Base-by-base conservation (phyloP, 1,140 invertebrate species). In the Megathymus violae region DNA sequence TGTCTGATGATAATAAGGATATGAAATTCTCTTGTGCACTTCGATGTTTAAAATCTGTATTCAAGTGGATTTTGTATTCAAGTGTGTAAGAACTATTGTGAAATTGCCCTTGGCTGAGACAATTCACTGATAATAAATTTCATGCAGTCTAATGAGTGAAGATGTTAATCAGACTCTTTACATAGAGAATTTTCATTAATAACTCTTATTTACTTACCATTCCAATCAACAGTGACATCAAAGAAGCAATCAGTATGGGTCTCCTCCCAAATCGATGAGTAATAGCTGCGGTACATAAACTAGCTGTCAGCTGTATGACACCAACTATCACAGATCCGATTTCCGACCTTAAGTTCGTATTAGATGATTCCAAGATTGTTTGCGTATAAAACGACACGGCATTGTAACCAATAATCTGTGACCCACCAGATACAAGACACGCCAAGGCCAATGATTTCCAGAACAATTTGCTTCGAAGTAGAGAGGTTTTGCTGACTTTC, bases 291-390 rank as follows among this genome's bases (percentile, higher is more conserved):
- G 93, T 92, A 7, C 92, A 76, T 3, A 93, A 80, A 1, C 92
- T 90, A 51, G 93, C 92, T 0, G 93, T 27, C 0, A 94, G 74
- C 63, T 94, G 93, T 16, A 94, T 92, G 0, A 91, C 16, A 0
- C 95, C 95, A 38, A 96, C 92, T 13, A 95, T 85, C 7, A 96
- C 94, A 3, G 95, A 93, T 0, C 93, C 92, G 3, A 93, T 31
- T 62, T 93, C 92, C 0, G 94, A 90, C 38, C 92, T 89, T 0
- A 95, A 86, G n/a, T 88, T 92, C 3, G 92, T 93, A 0, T 92
- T 85, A 1, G 93, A 92, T 1, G 91, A 90, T 43, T 92, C 70
- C 69, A 96, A 94, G 52, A 96, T 94, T 1, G 89, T 87, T 17
- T 94, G 94, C 0, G 95, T 93, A 73, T 59, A 59, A 7, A 36